These are phyloP conservation scores for Drosophila hydei DNA, from an alignment of 1,140 invertebrate genomes.

Conservation along the genomic window DNA sequence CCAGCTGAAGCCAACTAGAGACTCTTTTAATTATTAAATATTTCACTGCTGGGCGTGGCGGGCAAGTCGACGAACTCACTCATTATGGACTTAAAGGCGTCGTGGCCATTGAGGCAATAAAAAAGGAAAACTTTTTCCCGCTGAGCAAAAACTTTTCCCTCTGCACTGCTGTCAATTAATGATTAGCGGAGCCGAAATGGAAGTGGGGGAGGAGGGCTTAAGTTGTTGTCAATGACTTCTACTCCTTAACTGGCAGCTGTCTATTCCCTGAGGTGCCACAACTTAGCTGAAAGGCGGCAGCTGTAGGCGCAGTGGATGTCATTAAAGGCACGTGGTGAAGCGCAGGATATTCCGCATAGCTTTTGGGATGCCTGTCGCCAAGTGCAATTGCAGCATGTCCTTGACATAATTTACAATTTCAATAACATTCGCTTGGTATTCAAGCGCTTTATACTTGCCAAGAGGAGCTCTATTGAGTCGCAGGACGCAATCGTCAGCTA, in stretches of 20 bases:
- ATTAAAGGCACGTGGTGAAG: constrained; percentile 36
- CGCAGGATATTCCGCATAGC: constrained; percentile 34
- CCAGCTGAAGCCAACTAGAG: background rate
- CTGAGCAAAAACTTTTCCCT: constrained; percentile 48
- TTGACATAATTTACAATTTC: constrained; percentile 82
- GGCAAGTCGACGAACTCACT: constrained; percentile 57
- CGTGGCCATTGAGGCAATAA: constrained; percentile 46
- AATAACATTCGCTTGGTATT: constrained; percentile 65
- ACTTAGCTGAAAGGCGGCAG: constrained; percentile 14
- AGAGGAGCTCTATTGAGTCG: constrained; percentile 42
- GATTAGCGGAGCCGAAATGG: constrained; percentile 23
- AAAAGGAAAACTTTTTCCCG: constrained; percentile 60
- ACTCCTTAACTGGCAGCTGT: constrained; percentile 74
- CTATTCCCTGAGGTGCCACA: constrained; percentile 53
- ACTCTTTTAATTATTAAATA: constrained; percentile 74
- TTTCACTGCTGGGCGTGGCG: constrained; percentile 10
- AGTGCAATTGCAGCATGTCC: constrained; percentile 60
- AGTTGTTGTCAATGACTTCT: constrained; percentile 71
- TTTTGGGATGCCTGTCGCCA: constrained; percentile 12
- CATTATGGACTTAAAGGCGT: constrained; percentile 50
- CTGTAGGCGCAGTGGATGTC: constrained; percentile 13
- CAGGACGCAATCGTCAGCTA: constrained; percentile 57
- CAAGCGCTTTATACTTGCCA: constrained; percentile 55
- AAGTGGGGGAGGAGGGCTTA: constrained; percentile 16
- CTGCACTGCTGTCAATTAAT: constrained; percentile 61